Evolutionary conservation across 2,888 invertebrate species (phyloP).

Genomic region (Lacanobia wlatinum): DNA sequence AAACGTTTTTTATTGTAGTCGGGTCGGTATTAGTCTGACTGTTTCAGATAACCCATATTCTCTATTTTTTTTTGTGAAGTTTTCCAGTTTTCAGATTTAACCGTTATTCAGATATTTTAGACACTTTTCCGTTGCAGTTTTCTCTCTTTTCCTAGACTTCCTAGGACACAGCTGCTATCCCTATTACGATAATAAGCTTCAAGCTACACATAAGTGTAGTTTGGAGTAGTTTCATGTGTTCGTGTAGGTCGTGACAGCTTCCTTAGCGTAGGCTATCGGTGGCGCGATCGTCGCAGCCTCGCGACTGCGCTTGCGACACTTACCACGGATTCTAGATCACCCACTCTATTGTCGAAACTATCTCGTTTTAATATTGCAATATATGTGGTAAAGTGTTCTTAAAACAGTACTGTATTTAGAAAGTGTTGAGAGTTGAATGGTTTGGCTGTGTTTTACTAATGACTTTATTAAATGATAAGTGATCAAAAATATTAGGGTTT

Average conservation of each 20-base stretch:
- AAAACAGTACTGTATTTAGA: neutral
- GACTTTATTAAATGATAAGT: neutral
- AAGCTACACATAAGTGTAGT: conserved; percentile 24
- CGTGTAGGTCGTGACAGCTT: conserved; percentile 69
- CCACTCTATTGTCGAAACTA: conserved; percentile 58
- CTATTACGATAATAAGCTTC: conserved; percentile 37
- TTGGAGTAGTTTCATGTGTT: conserved; percentile 46
- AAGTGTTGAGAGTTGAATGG: conserved; percentile 2
- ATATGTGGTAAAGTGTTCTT: conserved; percentile 41
- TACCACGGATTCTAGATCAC: conserved; percentile 63
- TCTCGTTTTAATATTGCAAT: conserved; percentile 49
- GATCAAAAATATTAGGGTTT: neutral
- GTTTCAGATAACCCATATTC: neutral
- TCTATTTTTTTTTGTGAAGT: neutral
- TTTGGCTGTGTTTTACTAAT: neutral
- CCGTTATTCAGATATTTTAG: too few relatives aligned
- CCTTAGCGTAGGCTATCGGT: conserved; percentile 65
- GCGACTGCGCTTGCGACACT: conserved; percentile 59
- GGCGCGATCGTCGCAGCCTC: conserved; percentile 66
- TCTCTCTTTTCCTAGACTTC: neutral
- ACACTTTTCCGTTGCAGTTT: neutral
- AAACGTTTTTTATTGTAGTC: neutral
- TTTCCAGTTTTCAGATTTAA: too few relatives aligned
- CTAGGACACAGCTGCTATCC: neutral
- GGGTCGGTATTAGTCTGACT: neutral